phyloP scores from a whole-genome alignment of 1,140 invertebrate genomes.

The Hycleus phaleratus region DNA sequence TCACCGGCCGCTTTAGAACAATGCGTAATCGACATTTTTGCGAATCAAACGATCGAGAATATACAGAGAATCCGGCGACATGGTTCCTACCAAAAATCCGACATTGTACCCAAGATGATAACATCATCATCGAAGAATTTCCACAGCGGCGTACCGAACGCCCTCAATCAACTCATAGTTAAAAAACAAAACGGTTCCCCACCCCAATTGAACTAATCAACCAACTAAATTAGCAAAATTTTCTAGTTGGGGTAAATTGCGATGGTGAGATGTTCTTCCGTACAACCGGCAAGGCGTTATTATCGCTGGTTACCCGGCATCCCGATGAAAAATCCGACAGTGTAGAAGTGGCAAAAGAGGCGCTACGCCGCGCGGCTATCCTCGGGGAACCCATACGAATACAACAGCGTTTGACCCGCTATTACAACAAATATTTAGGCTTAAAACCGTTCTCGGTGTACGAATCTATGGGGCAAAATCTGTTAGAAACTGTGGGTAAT shows the following conservation, averaged over 20 bases:
- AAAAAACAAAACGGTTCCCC: slow-evolving; percentile 33
- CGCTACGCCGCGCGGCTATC: slow-evolving; percentile 59
- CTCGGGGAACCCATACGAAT: slow-evolving; percentile 60
- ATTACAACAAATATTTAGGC: slow-evolving; percentile 54
- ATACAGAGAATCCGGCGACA: slow-evolving; percentile 28
- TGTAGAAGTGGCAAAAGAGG: slow-evolving; percentile 59
- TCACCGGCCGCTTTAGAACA: slow-evolving; percentile 37
- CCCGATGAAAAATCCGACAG: slow-evolving; percentile 52
- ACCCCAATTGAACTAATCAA: too few relatives aligned
- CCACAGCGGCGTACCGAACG: slow-evolving; percentile 33
- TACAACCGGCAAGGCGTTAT: slow-evolving; percentile 54
- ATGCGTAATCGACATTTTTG: slow-evolving; percentile 34
- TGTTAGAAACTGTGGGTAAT: slow-evolving; percentile 34
- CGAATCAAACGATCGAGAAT: slow-evolving; percentile 32
- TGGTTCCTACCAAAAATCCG: slow-evolving; percentile 28
- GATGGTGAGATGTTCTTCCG: slow-evolving; percentile 62
- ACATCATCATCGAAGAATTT: slow-evolving; percentile 32
- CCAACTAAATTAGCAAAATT: background rate
- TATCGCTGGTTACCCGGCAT: slow-evolving; percentile 49
- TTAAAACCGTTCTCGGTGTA: slow-evolving; percentile 36
- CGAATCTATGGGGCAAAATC: slow-evolving; percentile 36
- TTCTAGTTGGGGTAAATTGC: slow-evolving; percentile 54
- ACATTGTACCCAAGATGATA: slow-evolving; percentile 30
- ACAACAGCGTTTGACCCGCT: slow-evolving; percentile 60
- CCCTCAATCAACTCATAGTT: slow-evolving; percentile 35